Base-by-base conservation (phyloP, 2,888 invertebrate genomes). In the Heliconius hortense region DNA sequence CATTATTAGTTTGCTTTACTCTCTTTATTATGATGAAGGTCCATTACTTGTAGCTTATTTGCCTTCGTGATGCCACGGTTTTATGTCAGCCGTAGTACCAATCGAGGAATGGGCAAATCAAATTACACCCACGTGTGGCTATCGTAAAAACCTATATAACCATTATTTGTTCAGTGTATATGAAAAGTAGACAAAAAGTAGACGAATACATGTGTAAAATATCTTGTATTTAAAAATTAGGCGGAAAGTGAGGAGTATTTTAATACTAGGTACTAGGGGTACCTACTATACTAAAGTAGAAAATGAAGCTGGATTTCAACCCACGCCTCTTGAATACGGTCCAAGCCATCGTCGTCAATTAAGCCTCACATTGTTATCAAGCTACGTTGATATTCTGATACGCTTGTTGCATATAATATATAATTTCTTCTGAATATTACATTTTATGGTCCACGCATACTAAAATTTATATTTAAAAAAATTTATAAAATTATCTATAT, bases 11-110 rank as follows among this genome's bases (percentile, higher is more conserved):
- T 64, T 75, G 39, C 74, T 63, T 48, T 63, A n/a, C 64, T 59
- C 59, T 62, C 70, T 75, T 75, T 75, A 75, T 75, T 56, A 75
- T 75, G 74, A 75, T 75, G 73, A 67, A 59, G 26, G 8, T 4
- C 43, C 59, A 73, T 70, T 56, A 70, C 74, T 39, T 39, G 63
- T n/a, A 31, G 15, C 70, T 71, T 71, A 75, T 75, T 71, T 71
- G 70, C 64, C 10, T 70, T 43, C 70, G 70, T 64, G 70, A 69
- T 70, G 64, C 70, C 24, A 59, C 60, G 21, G 70, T 64, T 75
- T 75, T 75, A 75, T 70, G 74, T 70, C n/a, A 28, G 31, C 11
- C 60, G 53, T 68, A 67, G 74, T 68, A 53, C 62, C 74, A 74
- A 74, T 69, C 62, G 74, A 74, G 53, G 56, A 31, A 31, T 31